These are phyloP conservation scores for Polypedilum vanderplanki DNA, from an alignment of 1,140 invertebrate genomes.

Conservation along the genomic window DNA sequence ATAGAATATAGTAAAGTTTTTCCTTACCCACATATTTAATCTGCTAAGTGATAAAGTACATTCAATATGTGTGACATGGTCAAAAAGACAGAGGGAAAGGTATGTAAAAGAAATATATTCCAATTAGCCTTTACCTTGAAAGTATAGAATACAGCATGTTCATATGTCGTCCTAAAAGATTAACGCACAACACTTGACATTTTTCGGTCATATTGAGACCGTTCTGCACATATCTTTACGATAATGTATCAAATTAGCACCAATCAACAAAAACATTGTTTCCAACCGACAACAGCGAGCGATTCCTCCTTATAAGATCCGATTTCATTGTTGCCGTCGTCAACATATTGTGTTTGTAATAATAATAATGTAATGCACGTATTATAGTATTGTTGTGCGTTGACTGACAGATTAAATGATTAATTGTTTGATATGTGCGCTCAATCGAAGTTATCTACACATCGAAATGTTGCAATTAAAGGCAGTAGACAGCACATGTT, in stretches of 20 bases:
- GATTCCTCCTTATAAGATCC: too few species aligned
- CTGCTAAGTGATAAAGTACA: not conserved
- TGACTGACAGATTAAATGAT: constrained; percentile 18
- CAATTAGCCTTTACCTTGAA: not conserved
- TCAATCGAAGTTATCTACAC: not conserved
- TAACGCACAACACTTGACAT: not conserved
- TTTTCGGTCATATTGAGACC: not conserved
- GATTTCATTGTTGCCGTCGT: too few species aligned
- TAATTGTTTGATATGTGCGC: constrained; percentile 3
- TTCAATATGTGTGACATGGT: not conserved
- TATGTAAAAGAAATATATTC: not conserved
- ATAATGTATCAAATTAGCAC: not conserved
- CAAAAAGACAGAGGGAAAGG: not conserved
- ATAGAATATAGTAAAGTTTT: not conserved
- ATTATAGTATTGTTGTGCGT: not conserved
- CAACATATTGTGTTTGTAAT: too few species aligned
- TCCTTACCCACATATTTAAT: not conserved
- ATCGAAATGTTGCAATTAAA: too few species aligned
- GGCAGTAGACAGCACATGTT: not conserved
- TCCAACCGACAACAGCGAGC: too few species aligned
- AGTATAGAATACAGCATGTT: not conserved
- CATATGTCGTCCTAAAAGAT: not conserved
- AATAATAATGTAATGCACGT: not conserved
- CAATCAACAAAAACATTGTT: not conserved
- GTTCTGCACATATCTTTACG: not conserved